A percentile compares a stretch with the other conserved stretches of the same genome.
Conservation (phyloP, 2,113 vertebrate species). For the Indicator indicator region DNA sequence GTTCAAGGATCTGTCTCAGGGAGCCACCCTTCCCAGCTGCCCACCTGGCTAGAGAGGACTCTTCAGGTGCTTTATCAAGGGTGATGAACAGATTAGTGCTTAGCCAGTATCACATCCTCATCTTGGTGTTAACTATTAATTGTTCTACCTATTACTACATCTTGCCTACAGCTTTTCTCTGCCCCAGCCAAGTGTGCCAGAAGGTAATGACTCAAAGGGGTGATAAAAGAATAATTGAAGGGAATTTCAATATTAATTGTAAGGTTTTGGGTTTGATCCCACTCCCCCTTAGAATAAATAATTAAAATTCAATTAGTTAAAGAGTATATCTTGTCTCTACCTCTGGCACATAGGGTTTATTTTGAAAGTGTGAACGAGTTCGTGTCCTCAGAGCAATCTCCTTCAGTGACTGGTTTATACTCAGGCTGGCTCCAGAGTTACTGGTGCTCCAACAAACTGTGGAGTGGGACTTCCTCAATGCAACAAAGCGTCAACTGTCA, state of each 20-base stretch:
- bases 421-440: background rate
- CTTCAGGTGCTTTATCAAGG: background rate
- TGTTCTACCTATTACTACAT: background rate
- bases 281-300: background rate
- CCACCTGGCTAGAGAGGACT: background rate
- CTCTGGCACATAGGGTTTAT: background rate
- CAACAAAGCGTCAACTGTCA: background rate
- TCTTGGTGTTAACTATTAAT: background rate
- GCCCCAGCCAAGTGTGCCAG: background rate
- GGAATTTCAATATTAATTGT: background rate
- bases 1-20: background rate
- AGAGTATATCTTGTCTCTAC: background rate
- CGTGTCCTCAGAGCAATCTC: background rate
- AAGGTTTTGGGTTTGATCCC: background rate
- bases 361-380: background rate
- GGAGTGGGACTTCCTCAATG: background rate
- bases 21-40: background rate
- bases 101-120: background rate
- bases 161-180: background rate
- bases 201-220: background rate
- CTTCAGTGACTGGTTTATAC: background rate
- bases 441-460: background rate
- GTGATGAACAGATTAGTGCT: background rate
- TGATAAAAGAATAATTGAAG: background rate
- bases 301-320: background rate